phyloP scores from a whole-genome alignment of 92 coral and sea anemone species.

The Parazoanthus darwini region DNA sequence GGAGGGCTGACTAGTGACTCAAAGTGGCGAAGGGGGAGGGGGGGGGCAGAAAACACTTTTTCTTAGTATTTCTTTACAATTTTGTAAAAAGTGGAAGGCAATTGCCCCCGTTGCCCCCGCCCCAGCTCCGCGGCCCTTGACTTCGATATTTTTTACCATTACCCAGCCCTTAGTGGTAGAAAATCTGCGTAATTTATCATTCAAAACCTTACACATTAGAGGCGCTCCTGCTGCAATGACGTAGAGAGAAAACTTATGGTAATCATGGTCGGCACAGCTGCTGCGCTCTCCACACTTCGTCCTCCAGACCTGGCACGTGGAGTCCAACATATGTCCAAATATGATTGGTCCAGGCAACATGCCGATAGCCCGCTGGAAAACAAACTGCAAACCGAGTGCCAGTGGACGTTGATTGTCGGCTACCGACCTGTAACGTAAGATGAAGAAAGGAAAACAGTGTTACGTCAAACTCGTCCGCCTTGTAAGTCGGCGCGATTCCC shows the following conservation, averaged over 20 bases:
- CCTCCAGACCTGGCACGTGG: slow-evolving; percentile 40
- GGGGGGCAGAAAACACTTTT: too few species aligned
- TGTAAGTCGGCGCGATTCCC: too few species aligned
- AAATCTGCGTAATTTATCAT: too few species aligned
- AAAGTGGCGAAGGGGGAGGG: too few species aligned
- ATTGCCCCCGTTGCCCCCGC: too few species aligned
- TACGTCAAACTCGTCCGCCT: too few species aligned
- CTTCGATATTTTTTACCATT: too few species aligned
- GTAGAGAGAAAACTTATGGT: slow-evolving; percentile 4
- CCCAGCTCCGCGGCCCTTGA: too few species aligned
- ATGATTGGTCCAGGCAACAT: slow-evolving; percentile 36
- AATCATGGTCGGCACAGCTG: slow-evolving; percentile 31
- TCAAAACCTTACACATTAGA: not conserved
- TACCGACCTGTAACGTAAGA: slow-evolving; percentile 15
- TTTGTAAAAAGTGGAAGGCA: too few species aligned
- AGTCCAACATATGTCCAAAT: slow-evolving; percentile 31
- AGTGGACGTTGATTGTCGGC: slow-evolving; percentile 35
- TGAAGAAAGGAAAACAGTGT: not conserved
- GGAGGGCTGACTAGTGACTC: too few species aligned
- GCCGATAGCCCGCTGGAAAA: slow-evolving; percentile 20
- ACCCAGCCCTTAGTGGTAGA: too few species aligned
- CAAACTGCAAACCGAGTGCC: slow-evolving; percentile 31
- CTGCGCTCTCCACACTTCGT: slow-evolving; percentile 9
- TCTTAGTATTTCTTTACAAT: too few species aligned
- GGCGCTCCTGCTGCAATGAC: slow-evolving; percentile 13